Evolutionary conservation across 2,113 vertebrate genomes (phyloP).

Genomic region (Marmota flaviventris): DNA sequence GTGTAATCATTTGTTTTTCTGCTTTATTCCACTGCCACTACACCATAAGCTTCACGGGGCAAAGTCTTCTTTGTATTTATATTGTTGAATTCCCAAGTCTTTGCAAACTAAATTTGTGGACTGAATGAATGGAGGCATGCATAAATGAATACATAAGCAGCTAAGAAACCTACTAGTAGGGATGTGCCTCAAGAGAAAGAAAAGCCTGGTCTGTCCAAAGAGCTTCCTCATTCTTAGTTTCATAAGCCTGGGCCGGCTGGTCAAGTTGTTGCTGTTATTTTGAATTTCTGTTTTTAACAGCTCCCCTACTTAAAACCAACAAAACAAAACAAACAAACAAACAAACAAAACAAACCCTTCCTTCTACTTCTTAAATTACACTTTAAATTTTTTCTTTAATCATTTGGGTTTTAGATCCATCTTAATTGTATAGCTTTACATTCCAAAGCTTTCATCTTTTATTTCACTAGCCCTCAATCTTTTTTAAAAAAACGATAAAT

Average conservation of each 20-base stretch:
- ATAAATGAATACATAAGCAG: not conserved
- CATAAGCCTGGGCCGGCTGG: not conserved
- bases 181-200: not conserved
- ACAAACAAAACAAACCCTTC: not conserved
- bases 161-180: not conserved
- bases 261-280: not conserved
- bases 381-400: not conserved
- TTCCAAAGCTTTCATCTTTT: not conserved
- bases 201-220: not conserved
- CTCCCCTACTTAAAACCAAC: no score
- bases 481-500: not conserved
- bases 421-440: slow-evolving; percentile 21
- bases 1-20: not conserved
- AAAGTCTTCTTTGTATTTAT: not conserved
- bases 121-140: not conserved
- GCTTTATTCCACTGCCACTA: not conserved
- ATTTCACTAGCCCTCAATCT: not conserved
- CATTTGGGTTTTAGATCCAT: not conserved
- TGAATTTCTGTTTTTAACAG: not conserved
- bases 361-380: slow-evolving; percentile 20
- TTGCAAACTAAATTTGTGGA: not conserved
- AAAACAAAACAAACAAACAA: no score
- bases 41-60: not conserved
- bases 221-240: slow-evolving; percentile 42
- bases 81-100: not conserved